These are phyloP conservation scores for Epicampocera succincta DNA, from an alignment of 2,888 invertebrate genomes.

Conservation along the genomic window DNA sequence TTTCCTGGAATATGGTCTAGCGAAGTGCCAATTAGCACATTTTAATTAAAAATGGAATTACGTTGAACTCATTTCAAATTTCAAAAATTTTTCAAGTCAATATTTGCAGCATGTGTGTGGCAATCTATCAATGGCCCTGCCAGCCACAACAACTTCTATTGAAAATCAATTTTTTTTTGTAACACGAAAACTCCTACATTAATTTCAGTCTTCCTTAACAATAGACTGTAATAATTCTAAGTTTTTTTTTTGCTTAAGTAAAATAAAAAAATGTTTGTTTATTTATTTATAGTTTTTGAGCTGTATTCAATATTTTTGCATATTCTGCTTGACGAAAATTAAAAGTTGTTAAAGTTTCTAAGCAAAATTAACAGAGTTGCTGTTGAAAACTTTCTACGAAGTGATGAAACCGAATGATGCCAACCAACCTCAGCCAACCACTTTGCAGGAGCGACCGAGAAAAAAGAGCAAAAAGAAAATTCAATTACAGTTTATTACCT, in stretches of 20 bases:
- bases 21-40: no score
- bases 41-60: no score
- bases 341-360: slow-evolving; percentile 44
- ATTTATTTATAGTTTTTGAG: neutral
- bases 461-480: slow-evolving; percentile 27
- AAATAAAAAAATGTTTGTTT: neutral
- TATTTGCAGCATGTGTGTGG: slow-evolving; percentile 18
- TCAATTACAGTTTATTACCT: slow-evolving; percentile 67
- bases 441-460: neutral
- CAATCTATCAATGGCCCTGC: neutral
- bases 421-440: neutral
- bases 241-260: neutral
- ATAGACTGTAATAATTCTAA: slow-evolving; percentile 31
- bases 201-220: slow-evolving; percentile 45
- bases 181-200: slow-evolving; percentile 50
- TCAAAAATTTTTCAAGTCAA: no score
- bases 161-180: slow-evolving; percentile 36
- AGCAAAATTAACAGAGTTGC: slow-evolving; percentile 55
- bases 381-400: slow-evolving; percentile 44
- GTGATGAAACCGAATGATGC: slow-evolving; percentile 59
- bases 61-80: no score
- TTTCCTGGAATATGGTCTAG: no score
- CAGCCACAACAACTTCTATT: slow-evolving; percentile 22
- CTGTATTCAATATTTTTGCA: slow-evolving; percentile 21
- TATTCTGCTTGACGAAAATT: slow-evolving; percentile 18